These are phyloP conservation scores for Lysandra bellargus DNA, from an alignment of 2,888 invertebrate species.

Conservation along the genomic window DNA sequence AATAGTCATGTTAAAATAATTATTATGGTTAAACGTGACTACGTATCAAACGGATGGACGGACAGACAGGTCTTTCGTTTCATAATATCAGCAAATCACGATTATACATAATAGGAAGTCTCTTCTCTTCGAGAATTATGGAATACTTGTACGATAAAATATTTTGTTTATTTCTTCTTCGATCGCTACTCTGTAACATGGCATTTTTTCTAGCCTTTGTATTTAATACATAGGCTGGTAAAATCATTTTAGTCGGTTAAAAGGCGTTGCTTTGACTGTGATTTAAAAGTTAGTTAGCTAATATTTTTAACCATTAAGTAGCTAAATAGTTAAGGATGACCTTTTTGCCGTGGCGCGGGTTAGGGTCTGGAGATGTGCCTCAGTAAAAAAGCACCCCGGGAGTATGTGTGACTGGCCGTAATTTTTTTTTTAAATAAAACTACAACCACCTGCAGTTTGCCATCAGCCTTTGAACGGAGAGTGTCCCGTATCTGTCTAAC, in stretches of 20 bases:
- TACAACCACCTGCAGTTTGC: no score
- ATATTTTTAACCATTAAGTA: no score
- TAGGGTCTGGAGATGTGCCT: no score
- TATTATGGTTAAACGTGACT: neutral
- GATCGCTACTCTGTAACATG: no score
- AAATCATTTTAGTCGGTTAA: neutral
- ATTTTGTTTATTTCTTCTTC: neutral
- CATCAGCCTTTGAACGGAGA: no score
- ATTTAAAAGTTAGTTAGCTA: neutral
- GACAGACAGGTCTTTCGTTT: slow-evolving; percentile 5
- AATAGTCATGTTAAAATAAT: no score
- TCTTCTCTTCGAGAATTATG: neutral
- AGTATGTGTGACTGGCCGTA: no score
- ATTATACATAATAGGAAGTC: neutral
- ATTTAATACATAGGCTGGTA: neutral
- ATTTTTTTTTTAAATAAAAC: no score
- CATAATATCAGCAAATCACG: neutral
- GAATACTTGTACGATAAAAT: neutral
- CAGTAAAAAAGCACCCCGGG: no score
- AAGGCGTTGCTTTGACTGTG: neutral
- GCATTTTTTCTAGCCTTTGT: neutral
- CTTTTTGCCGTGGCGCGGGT: no score
- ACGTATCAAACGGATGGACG: neutral
- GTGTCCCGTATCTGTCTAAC: no score
- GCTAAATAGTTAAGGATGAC: no score